Percentiles rank a stretch among this genome's conserved stretches.
Evolutionary conservation across 2,888 invertebrate genomes (phyloP).

Genomic region (Proisotoma minuta): DNA sequence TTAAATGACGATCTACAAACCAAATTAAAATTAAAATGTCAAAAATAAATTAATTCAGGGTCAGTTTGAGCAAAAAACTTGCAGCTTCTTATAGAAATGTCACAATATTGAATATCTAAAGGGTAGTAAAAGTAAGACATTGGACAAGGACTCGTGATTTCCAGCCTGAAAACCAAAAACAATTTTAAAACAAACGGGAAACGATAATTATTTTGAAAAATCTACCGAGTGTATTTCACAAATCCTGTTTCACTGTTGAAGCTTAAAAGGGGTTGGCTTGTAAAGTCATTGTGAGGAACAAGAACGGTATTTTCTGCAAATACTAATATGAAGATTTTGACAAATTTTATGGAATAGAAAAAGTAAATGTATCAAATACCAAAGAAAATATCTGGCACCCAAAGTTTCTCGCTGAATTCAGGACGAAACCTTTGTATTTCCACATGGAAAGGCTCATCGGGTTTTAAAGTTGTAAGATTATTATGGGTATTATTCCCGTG

Average conservation of each 20-base stretch:
- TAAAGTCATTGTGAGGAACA: background rate
- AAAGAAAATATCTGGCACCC: background rate
- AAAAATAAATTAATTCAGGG: background rate
- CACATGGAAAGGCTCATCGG: background rate
- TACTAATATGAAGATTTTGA: background rate
- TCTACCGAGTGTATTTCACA: background rate
- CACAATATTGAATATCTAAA: background rate
- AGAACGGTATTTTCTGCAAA: background rate
- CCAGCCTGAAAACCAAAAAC: background rate
- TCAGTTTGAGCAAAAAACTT: no score
- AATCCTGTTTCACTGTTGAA: background rate
- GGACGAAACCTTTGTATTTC: background rate
- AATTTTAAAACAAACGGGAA: no score
- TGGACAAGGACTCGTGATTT: background rate
- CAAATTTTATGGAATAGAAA: background rate
- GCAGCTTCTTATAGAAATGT: background rate
- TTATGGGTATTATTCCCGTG: background rate
- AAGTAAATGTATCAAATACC: no score
- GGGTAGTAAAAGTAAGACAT: constrained; percentile 3
- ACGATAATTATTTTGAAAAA: no score
- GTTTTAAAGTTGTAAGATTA: background rate
- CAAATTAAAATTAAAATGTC: background rate
- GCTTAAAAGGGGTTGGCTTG: background rate
- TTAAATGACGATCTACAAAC: background rate
- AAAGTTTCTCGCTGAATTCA: background rate